phyloP scores from a whole-genome alignment of 2,888 invertebrate species.

The Microctonus hyperodae region DNA sequence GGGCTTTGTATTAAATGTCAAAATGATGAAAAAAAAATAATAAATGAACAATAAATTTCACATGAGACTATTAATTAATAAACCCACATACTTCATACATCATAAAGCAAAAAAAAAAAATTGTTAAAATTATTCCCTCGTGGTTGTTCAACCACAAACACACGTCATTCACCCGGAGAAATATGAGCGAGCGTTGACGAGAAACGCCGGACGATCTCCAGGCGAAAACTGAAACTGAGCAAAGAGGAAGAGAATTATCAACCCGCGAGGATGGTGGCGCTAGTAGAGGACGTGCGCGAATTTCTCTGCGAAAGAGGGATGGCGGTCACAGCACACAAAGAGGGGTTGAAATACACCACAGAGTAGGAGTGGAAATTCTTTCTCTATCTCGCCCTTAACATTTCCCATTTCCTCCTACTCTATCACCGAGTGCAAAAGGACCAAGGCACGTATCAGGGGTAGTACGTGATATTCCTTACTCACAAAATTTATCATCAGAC shows the following conservation, averaged over 20 bases:
- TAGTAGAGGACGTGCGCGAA: constrained; percentile 26
- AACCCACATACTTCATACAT: neutral
- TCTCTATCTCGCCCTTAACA: constrained; percentile 45
- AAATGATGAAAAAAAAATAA: neutral
- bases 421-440: constrained; percentile 21
- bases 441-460: constrained; percentile 38
- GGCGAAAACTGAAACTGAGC: constrained; percentile 52
- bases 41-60: too few relatives aligned
- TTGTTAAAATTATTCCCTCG: constrained; percentile 25
- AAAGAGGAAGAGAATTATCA: constrained; percentile 22
- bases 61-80: neutral
- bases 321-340: constrained; percentile 29
- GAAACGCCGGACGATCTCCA: constrained; percentile 49
- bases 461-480: constrained; percentile 31
- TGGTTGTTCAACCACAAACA: constrained; percentile 22
- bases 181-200: constrained; percentile 32
- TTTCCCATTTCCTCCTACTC: constrained; percentile 23
- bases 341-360: constrained; percentile 10
- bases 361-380: constrained; percentile 37
- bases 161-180: constrained; percentile 30
- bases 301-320: constrained; percentile 25
- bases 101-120: neutral
- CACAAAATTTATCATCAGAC: constrained; percentile 18
- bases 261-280: constrained; percentile 33
- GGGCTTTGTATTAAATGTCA: neutral